phyloP scores from a whole-genome alignment of 2,888 invertebrate species.

The Gasteruption jaculator region DNA sequence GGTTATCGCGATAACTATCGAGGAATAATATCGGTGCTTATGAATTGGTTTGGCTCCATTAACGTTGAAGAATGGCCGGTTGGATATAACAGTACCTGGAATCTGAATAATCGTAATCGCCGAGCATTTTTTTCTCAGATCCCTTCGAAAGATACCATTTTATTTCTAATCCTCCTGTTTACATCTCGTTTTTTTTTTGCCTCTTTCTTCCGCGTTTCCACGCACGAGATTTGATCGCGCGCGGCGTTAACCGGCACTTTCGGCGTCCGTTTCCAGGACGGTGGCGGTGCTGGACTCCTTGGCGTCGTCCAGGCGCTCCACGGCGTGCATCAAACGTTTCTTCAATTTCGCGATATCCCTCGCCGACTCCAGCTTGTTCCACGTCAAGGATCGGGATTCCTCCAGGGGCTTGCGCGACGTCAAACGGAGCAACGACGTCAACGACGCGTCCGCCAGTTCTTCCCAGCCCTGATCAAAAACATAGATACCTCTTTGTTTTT shows the following conservation, averaged over 20 bases:
- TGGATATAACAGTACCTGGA: too few species aligned
- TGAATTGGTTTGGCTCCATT: too few species aligned
- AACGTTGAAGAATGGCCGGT: too few species aligned
- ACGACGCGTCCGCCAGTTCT: slow-evolving; percentile 65
- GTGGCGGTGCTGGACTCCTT: slow-evolving; percentile 27
- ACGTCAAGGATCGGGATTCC: slow-evolving; percentile 51
- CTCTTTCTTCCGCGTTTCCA: slow-evolving; percentile 5
- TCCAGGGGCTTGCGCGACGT: slow-evolving; percentile 60
- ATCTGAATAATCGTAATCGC: too few species aligned
- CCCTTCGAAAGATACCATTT: too few species aligned
- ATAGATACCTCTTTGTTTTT: not conserved
- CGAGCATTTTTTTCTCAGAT: too few species aligned
- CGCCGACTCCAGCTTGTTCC: slow-evolving; percentile 36
- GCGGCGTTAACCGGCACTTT: too few species aligned
- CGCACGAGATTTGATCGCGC: too few species aligned
- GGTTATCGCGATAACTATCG: too few species aligned
- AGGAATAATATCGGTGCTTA: too few species aligned
- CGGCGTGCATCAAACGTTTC: slow-evolving; percentile 37
- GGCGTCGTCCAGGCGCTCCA: slow-evolving; percentile 33
- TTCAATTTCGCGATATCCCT: slow-evolving; percentile 39
- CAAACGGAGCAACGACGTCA: slow-evolving; percentile 64
- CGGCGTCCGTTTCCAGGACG: not conserved
- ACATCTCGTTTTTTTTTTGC: slow-evolving; percentile 6
- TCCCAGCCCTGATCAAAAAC: slow-evolving; percentile 67
- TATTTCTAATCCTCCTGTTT: slow-evolving; percentile 9